phyloP scores from a whole-genome alignment of 1,140 invertebrate genomes.

The Phenacoccus solenopsis region DNA sequence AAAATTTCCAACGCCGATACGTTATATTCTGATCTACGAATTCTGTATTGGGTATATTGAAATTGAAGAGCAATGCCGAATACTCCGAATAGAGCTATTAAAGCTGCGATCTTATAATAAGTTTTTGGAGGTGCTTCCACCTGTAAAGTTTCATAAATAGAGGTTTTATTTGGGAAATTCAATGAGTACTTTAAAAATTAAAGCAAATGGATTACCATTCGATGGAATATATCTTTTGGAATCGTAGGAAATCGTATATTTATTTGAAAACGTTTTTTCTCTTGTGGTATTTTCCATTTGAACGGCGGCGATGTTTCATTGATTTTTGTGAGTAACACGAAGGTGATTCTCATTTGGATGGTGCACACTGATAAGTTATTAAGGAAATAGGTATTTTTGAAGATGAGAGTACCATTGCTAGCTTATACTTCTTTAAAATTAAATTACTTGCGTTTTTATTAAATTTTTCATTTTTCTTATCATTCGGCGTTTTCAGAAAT shows the following conservation, averaged over 20 bases:
- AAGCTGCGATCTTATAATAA: neutral
- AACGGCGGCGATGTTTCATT: neutral
- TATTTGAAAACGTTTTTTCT: neutral
- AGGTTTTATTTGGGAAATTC: neutral
- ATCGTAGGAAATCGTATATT: neutral
- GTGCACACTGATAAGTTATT: no score
- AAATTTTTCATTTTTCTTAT: no score
- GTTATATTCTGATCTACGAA: neutral
- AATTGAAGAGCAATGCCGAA: neutral
- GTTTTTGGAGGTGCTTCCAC: neutral
- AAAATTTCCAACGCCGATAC: neutral
- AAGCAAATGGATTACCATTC: neutral
- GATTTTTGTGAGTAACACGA: neutral
- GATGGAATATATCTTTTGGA: neutral
- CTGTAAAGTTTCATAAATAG: neutral
- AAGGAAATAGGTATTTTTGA: no score
- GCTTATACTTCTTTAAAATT: no score
- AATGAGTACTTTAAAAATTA: no score
- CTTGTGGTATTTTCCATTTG: neutral
- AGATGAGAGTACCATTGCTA: no score
- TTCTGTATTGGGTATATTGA: neutral
- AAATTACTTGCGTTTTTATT: no score
- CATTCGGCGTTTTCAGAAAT: no score
- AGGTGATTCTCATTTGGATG: neutral
- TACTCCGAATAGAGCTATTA: neutral